phyloP scores from a whole-genome alignment of 2,113 vertebrate species.

The Dermatemys mawii region DNA sequence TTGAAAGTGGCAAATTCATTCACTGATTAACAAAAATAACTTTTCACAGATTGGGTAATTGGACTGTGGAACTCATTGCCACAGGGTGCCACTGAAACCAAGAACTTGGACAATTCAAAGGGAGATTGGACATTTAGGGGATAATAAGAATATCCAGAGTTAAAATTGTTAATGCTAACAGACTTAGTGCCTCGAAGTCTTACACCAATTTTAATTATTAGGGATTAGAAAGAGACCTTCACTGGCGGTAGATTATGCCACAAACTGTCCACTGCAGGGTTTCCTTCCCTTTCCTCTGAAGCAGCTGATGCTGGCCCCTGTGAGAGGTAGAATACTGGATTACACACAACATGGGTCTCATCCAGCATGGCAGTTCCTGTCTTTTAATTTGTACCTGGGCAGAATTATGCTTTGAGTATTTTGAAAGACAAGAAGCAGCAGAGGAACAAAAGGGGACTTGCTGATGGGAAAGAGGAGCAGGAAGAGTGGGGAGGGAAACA shows the following conservation, averaged over 20 bases:
- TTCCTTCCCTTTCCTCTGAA: slow-evolving; percentile 49
- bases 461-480: background rate
- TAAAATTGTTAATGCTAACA: slow-evolving; percentile 32
- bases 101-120: background rate
- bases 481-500: background rate
- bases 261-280: slow-evolving; percentile 33
- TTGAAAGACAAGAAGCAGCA: background rate
- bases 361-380: background rate
- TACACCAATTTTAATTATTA: slow-evolving; percentile 51
- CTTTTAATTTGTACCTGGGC: slow-evolving; percentile 31
- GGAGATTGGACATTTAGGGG: background rate
- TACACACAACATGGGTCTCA: slow-evolving; percentile 13
- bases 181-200: slow-evolving; percentile 53
- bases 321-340: slow-evolving; percentile 17
- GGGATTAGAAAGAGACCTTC: slow-evolving; percentile 46
- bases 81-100: fast-evolving
- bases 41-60: fast-evolving
- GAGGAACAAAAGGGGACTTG: fast-evolving
- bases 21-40: background rate
- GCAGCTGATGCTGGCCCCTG: slow-evolving; percentile 4
- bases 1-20: background rate
- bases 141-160: fast-evolving
- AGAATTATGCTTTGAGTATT: background rate
- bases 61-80: background rate
- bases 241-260: slow-evolving; percentile 38